Evolutionary conservation across 2,888 invertebrate genomes (phyloP), one percentile per base, ranked within the genome.

Genomic region (Zootermopsis nevadensis): DNA sequence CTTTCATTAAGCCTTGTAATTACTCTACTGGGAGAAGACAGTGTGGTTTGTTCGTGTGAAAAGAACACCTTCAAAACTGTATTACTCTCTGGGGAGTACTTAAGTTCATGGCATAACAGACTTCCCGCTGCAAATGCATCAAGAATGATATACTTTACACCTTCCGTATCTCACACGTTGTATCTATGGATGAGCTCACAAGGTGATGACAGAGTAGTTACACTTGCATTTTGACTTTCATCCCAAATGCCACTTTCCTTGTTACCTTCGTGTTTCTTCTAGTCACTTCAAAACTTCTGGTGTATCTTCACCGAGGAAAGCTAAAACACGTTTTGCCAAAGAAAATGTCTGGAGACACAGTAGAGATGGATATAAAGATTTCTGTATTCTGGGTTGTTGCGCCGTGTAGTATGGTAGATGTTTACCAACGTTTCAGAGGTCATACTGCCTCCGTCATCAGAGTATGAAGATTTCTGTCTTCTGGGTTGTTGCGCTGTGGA

Each of bases 21-120:
- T 19, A 48, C 19, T 48, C 60, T 60, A 8, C 60, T 60, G 60
- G 60, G 60, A 60, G 27, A 60, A 60, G n/a, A 60, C n/a, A 12
- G 60, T 19, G 19, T 19, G 66, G 8, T 66, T 8, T 27, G 66
- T 66, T n/a, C 27, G 66, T 30, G 69, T 31, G 33, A 30, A 31
- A 30, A 69, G 31, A 69, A 69, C 69, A 69, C 69, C 69, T 69
- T 69, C 15, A 7, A 69, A 69, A 69, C 69, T 31, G 33, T 69
- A 69, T 69, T 30, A 33, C 33, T 7, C 69, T 15, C 69, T 69
- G 31, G 69, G 69, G 69, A 31, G 33, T 27, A 60, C n/a, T 60
- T 60, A n/a, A 12, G 19, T 15, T 48, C 48, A 19, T 48, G 48
- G 4, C 19, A 48, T 19, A 48, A 15, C 60, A 6, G 27, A 60